phyloP scores from a whole-genome alignment of 2,888 invertebrate genomes.

The Drosophila seclusa region DNA sequence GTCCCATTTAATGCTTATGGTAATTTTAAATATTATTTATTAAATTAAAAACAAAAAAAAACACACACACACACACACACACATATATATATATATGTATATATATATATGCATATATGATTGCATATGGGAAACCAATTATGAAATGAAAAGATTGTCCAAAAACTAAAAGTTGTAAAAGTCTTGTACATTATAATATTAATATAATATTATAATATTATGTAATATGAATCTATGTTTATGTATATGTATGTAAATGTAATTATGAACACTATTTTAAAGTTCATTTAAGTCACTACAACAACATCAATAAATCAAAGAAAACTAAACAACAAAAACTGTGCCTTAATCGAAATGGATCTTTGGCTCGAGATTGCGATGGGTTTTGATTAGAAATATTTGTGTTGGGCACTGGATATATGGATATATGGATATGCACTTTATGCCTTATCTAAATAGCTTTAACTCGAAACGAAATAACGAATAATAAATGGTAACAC shows the following conservation, averaged over 20 bases:
- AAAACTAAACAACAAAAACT: slow-evolving; percentile 33
- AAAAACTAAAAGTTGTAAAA: slow-evolving; percentile 80
- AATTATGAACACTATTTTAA: slow-evolving; percentile 76
- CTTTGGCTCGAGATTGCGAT: neutral
- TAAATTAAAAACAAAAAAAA: slow-evolving; percentile 36
- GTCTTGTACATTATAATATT: slow-evolving; percentile 68
- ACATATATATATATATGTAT: slow-evolving; percentile 6
- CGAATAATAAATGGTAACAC: slow-evolving; percentile 31
- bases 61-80: neutral
- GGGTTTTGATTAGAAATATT: neutral
- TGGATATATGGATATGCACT: slow-evolving; percentile 8
- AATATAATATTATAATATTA: slow-evolving; percentile 23
- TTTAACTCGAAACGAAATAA: slow-evolving; percentile 38
- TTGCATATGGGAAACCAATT: slow-evolving; percentile 52
- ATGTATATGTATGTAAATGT: slow-evolving; percentile 65
- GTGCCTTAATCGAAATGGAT: neutral
- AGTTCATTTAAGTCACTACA: slow-evolving; percentile 79
- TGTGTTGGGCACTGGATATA: neutral
- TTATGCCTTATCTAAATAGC: slow-evolving; percentile 37
- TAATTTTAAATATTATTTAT: slow-evolving; percentile 75
- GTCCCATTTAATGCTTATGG: slow-evolving; percentile 70
- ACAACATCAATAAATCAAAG: slow-evolving; percentile 76
- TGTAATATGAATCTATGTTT: slow-evolving; percentile 28
- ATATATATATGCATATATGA: slow-evolving; percentile 5
- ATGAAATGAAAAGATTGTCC: slow-evolving; percentile 78